These are phyloP conservation scores for Drosophila trichaetosa DNA, from an alignment of 2,888 invertebrate species.

Conservation along the genomic window DNA sequence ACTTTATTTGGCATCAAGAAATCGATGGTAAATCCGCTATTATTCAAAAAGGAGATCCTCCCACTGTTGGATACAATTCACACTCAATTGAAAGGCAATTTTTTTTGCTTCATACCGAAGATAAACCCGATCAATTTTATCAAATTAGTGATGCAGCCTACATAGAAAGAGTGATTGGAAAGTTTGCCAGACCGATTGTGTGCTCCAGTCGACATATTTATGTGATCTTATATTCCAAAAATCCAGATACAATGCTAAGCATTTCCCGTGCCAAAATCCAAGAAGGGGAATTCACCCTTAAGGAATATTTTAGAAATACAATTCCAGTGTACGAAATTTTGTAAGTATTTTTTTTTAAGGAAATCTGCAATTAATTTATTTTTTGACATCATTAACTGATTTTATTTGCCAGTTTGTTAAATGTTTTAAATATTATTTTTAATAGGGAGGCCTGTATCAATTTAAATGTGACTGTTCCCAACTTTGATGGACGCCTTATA, in stretches of 20 bases:
- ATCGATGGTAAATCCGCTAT: conserved; percentile 1
- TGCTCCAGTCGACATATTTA: conserved; percentile 44
- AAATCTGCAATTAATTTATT: neutral
- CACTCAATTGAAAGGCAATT: conserved; percentile 48
- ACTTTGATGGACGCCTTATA: conserved; percentile 48
- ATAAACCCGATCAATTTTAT: conserved; percentile 38
- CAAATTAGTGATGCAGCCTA: conserved; percentile 5
- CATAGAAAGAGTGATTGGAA: conserved; percentile 52
- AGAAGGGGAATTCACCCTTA: conserved; percentile 39
- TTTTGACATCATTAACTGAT: neutral
- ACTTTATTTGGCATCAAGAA: conserved; percentile 44
- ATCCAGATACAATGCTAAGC: conserved; percentile 50
- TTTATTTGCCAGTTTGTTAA: neutral
- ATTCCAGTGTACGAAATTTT: conserved; percentile 50
- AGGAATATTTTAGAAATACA: conserved; percentile 59
- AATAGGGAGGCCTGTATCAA: conserved; percentile 47
- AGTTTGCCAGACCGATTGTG: conserved; percentile 50
- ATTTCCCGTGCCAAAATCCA: conserved; percentile 41
- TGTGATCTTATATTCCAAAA: conserved; percentile 55
- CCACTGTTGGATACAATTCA: neutral
- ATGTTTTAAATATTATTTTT: neutral
- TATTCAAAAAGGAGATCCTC: neutral
- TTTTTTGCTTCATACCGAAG: conserved; percentile 49
- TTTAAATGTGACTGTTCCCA: conserved; percentile 40
- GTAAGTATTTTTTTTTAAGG: conserved; percentile 40